phyloP scores from a whole-genome alignment of 2,797 vertebrate species.

The Pelobates cultripes region DNA sequence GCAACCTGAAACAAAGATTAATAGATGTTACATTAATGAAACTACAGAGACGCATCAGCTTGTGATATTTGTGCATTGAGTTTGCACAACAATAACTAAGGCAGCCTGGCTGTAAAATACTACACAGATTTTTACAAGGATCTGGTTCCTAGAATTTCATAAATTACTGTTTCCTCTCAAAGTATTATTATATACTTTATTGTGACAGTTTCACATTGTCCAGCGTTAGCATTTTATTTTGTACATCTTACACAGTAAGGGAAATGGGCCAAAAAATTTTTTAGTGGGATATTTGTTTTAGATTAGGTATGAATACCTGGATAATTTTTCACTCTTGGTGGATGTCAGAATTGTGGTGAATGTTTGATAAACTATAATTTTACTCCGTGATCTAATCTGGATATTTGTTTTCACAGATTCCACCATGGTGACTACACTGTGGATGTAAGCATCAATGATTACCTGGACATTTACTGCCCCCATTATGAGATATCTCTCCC shows the following conservation, averaged over 20 bases:
- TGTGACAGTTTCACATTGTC: not conserved
- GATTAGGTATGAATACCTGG: too few species aligned
- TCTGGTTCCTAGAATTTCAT: not conserved
- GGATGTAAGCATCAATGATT: constrained; percentile 95
- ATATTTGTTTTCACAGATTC: constrained; percentile 71
- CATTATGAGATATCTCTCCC: constrained; percentile 85
- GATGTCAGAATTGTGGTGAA: too few species aligned
- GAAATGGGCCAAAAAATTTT: not conserved
- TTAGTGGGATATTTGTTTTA: not conserved
- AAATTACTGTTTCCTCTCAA: not conserved
- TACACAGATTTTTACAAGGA: too few species aligned
- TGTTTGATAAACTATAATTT: not conserved
- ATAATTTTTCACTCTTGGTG: too few species aligned
- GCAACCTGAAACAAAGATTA: constrained; percentile 15
- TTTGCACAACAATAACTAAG: not conserved
- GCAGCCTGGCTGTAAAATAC: not conserved
- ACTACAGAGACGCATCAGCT: constrained; percentile 4
- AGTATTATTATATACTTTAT: not conserved
- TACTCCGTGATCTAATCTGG: not conserved
- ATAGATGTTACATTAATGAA: constrained; percentile 10
- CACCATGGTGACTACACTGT: constrained; percentile 87
- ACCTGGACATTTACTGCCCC: constrained; percentile 95
- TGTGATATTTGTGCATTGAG: not conserved
- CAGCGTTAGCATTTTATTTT: not conserved
- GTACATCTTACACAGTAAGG: too few species aligned